Conservation (phyloP, 2,797 vertebrate genomes). For the Acanthiza pusilla region DNA sequence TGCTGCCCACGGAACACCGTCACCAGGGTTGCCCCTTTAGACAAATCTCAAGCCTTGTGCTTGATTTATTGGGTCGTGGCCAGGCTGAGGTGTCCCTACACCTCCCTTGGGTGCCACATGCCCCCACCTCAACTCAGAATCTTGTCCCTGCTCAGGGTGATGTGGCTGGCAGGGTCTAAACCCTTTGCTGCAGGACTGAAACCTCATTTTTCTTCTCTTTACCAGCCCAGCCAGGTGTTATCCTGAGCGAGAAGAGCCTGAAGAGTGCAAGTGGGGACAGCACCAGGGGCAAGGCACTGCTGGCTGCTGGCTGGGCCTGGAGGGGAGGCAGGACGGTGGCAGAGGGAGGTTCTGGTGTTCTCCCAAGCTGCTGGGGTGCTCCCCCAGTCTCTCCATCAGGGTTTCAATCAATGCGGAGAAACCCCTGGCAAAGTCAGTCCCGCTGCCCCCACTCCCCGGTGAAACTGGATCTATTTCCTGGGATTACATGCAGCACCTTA, state of each 20-base stretch:
- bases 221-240: not conserved
- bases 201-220: not conserved
- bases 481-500: conserved; percentile 55
- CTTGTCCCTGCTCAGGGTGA: not conserved
- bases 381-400: not conserved
- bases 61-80: fast-evolving
- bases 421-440: not conserved
- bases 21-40: fast-evolving
- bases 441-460: not conserved
- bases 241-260: not conserved
- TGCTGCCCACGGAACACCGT: not conserved
- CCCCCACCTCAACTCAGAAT: not conserved
- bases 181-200: not conserved
- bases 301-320: not conserved
- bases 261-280: not conserved
- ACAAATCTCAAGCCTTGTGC: not conserved
- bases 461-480: conserved; percentile 59
- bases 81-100: not conserved
- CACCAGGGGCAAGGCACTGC: not conserved
- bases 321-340: not conserved
- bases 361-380: not conserved
- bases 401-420: not conserved
- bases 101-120: not conserved
- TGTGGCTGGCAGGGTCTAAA: not conserved
- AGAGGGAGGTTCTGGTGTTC: not conserved